Evolutionary conservation across 2,888 invertebrate genomes (phyloP).

Genomic region (Nomada lathburiana): DNA sequence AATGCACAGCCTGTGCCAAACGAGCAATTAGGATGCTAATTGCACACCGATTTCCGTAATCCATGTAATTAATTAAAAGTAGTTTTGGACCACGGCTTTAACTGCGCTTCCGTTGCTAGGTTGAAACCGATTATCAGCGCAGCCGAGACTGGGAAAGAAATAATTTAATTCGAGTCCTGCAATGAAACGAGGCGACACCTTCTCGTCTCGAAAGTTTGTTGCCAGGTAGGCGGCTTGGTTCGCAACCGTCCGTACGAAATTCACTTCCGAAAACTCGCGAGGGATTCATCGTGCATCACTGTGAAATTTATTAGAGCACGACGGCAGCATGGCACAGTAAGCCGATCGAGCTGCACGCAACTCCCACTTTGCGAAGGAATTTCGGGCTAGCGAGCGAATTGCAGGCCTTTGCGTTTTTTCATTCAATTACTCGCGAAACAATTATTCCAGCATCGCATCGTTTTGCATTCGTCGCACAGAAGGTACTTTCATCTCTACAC

Average conservation of each 20-base stretch:
- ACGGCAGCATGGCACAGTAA: constrained; percentile 61
- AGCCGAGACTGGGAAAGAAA: not conserved
- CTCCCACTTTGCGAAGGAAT: constrained; percentile 6
- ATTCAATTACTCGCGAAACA: not conserved
- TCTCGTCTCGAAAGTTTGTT: not conserved
- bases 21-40: constrained; percentile 19
- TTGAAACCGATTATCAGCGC: not conserved
- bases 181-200: not conserved
- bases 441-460: not conserved
- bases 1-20: not conserved
- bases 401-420: not conserved
- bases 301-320: constrained; percentile 65
- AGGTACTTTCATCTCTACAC: too few species aligned
- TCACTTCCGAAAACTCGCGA: constrained; percentile 12
- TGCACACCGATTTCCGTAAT: constrained; percentile 4
- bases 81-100: not conserved
- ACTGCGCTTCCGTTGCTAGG: not conserved
- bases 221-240: not conserved
- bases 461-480: not conserved
- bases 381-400: not conserved
- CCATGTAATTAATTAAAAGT: constrained; percentile 18
- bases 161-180: not conserved
- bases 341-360: not conserved
- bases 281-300: not conserved
- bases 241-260: constrained; percentile 24